A percentile compares a stretch with the other conserved stretches of the same genome.
Conservation (phyloP, 1,140 invertebrate species). For the Eueides isabella region DNA sequence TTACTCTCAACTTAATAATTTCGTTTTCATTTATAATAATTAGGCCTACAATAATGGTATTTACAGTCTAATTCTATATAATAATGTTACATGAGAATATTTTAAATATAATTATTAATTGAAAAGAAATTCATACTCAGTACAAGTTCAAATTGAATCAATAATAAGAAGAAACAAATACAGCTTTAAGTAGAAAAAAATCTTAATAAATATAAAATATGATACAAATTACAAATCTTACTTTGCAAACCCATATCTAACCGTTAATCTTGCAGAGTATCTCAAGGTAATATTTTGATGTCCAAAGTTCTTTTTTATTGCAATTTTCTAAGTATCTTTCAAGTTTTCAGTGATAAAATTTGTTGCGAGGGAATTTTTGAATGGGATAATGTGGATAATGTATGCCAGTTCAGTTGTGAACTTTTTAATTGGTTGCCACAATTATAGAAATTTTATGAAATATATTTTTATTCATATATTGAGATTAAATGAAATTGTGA, state of each 20-base stretch:
- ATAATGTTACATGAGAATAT: too few species aligned
- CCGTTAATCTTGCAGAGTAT: conserved; percentile 10
- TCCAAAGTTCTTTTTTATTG: conserved; percentile 31
- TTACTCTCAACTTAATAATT: too few species aligned
- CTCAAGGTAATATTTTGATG: conserved; percentile 27
- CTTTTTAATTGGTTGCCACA: conserved; percentile 20
- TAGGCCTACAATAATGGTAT: too few species aligned
- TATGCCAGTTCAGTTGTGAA: conserved; percentile 13
- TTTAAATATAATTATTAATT: too few species aligned
- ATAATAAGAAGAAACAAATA: neutral
- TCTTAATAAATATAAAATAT: neutral
- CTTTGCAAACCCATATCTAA: conserved; percentile 16
- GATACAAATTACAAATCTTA: neutral
- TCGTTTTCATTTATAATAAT: too few species aligned
- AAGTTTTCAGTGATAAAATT: conserved; percentile 23
- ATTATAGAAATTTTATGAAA: neutral
- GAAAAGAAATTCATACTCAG: too few species aligned
- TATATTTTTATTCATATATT: neutral
- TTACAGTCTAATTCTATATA: too few species aligned
- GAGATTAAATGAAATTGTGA: neutral
- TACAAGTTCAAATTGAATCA: too few species aligned
- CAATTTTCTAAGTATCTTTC: conserved; percentile 21
- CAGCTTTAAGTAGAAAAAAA: neutral
- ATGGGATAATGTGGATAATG: conserved; percentile 12
- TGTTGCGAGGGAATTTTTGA: neutral